Evolutionary conservation across 1,140 invertebrate genomes (phyloP), one percentile per base, ranked within the genome.

Genomic region (Calephelis nemesis): DNA sequence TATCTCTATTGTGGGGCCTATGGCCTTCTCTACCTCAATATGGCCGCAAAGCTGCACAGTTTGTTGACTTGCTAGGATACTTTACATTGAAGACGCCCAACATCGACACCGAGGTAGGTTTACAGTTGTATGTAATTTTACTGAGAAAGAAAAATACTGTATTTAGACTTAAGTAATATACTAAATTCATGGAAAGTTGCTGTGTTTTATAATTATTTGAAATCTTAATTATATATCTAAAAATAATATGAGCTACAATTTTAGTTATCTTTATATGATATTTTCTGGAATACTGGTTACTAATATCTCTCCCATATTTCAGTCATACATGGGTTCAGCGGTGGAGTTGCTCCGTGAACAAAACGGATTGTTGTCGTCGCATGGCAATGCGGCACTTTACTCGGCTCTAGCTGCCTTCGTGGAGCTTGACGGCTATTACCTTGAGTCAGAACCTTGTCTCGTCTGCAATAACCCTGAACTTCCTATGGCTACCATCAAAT

Each of bases 401-500:
- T 97, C 97, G 11, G 96, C 97, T 63, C 91, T 99, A 40, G 96
- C 97, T 62, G 97, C 97, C 7, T 96, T 97, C 81, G 97, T 99
- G 10, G 98, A 99, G 82, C 94, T 99, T 62, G 98, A 99, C 88
- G 98, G 98, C 0, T 99, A 98, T 89, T 99, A 98, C 86, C 92
- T 99, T 49, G 98, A 99, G 92, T 98, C 97, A 71, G 98, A 99
- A 83, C 98, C 98, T 0, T 99, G 98, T 83, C 93, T 99, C 19
- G 98, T 99, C 0, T 99, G 98, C 85, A 99, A 99, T 88, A 99
- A 99, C 92, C 98, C 98, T 0, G 98, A 99, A 90, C 96, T 99
- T 12, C 95, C 98, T 1, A 97, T 98, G 93, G 92, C 96, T 0
- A 97, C 96, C 69, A 96, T 99, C 50, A 99, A 99, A 91, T 90